Evolutionary conservation across 2,888 invertebrate species (phyloP).

Genomic region (Napeogenes sylphis): DNA sequence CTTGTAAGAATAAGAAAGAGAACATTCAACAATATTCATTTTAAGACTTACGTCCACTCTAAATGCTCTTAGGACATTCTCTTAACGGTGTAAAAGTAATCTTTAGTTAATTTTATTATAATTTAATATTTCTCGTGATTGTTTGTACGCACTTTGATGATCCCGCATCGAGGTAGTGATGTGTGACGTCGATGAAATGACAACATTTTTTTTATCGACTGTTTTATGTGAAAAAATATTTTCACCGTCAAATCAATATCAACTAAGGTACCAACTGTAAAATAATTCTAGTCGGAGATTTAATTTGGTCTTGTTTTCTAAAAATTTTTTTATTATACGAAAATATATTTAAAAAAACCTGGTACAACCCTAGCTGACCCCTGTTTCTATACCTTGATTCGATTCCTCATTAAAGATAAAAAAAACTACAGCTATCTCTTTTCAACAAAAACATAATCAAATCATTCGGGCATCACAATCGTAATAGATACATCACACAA

Average conservation of each 20-base stretch:
- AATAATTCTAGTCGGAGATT: no score
- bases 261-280: no score
- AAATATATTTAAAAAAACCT: not conserved
- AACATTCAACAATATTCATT: not conserved
- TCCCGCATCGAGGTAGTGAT: constrained; percentile 55
- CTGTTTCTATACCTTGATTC: constrained; percentile 48
- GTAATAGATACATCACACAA: constrained; percentile 15
- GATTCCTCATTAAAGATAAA: constrained; percentile 59
- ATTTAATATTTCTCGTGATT: constrained; percentile 76
- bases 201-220: constrained; percentile 3
- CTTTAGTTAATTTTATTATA: constrained; percentile 74
- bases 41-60: constrained; percentile 34
- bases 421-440: constrained; percentile 52
- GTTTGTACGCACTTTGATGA: constrained; percentile 73
- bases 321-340: no score
- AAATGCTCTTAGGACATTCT: constrained; percentile 34
- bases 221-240: not conserved
- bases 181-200: constrained; percentile 25
- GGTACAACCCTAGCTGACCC: constrained; percentile 37
- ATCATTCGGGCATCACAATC: constrained; percentile 16
- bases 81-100: constrained; percentile 64
- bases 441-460: constrained; percentile 36
- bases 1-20: not conserved
- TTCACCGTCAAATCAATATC: no score
- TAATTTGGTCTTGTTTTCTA: no score